Base-by-base conservation (phyloP, 1,140 invertebrate genomes). In the Pseudomyrmex cubaensis region DNA sequence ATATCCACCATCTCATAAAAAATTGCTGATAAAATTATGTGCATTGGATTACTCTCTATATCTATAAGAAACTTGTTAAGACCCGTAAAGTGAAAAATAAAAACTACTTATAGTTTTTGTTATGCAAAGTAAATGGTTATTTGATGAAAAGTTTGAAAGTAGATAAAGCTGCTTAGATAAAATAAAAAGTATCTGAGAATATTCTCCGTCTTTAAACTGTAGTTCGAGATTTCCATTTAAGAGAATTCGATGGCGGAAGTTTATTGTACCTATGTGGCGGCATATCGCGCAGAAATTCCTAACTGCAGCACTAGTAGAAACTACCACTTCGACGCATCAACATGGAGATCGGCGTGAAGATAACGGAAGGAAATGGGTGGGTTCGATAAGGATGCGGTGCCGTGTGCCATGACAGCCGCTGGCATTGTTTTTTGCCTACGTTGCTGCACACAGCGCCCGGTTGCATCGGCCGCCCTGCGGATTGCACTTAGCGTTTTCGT, bases 401-500 rank as follows among this genome's bases (percentile, higher is more conserved):
- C 70, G 83, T 89, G 82, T 67, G 87, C 85, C 74, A 84, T 89
- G 90, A 92, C 89, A 89, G 90, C 90, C 91, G 91, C 35, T 35
- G 35, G 35, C 89, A 93, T 93, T 93, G 92, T 92, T 92, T 93
- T 90, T 92, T 92, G 91, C 88, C 89, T 89, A 93, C 87, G 91
- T 91, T 91, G 92, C 90, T 88, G 83, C 67, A 70, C 87, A 85
- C 83, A 85, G 76, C 35, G 13, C 89, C 84, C 89, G 83, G 86
- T 83, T 91, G 83, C 87, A 89, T 89, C 87, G 61, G 15, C 83
- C 72, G 78, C 75, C 82, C 82, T 84, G 80, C 80, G 74, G 84
- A 89, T 90, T 91, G 91, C 90, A 92, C 90, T 92, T 92, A 90
- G 86, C 89, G 90, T 90, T 91, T 92, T 91, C 87, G 82, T 78